phyloP scores from a whole-genome alignment of 2,113 vertebrate species.

The Gyps fulvus region DNA sequence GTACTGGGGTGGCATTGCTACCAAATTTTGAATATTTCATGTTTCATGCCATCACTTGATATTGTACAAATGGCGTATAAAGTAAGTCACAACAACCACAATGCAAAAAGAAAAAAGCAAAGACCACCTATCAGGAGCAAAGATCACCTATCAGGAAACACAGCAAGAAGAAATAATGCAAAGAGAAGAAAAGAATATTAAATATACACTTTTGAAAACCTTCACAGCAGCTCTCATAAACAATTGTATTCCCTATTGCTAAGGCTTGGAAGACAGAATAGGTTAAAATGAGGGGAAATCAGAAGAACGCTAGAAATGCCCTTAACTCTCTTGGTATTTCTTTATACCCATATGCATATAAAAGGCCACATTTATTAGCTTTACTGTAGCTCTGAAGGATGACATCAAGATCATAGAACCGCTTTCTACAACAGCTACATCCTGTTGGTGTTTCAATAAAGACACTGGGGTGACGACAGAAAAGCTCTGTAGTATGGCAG shows the following conservation, averaged over 20 bases:
- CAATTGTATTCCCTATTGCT: neutral
- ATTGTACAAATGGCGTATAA: neutral
- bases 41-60: neutral
- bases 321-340: neutral
- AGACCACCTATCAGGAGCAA: neutral
- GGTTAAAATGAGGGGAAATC: neutral
- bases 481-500: neutral
- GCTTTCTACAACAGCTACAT: neutral
- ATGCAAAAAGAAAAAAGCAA: neutral
- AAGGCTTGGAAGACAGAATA: neutral
- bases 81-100: neutral
- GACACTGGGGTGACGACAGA: rapidly evolving
- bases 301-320: neutral
- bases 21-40: neutral
- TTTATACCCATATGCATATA: neutral
- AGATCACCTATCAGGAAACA: neutral
- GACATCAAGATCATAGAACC: neutral
- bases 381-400: neutral
- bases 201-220: neutral
- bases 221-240: neutral
- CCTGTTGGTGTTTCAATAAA: neutral
- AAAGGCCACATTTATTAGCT: neutral
- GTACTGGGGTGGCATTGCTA: neutral
- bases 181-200: neutral
- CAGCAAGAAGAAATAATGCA: neutral